Percentiles rank a stretch among this genome's conserved stretches.
phyloP scores from a whole-genome alignment of 2,113 vertebrate genomes.

The Theristicus caerulescens region DNA sequence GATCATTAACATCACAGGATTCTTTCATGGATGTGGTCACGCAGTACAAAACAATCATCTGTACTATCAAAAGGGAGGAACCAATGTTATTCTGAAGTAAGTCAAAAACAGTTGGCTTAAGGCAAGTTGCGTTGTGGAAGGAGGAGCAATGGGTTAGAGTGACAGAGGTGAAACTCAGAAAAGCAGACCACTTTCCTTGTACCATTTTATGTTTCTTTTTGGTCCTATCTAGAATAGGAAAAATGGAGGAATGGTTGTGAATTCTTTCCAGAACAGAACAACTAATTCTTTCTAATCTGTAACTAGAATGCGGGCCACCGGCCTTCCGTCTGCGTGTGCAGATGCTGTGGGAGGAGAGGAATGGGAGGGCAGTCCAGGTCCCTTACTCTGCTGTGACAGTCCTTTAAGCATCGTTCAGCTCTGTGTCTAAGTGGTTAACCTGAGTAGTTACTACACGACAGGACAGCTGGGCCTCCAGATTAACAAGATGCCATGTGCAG shows the following conservation, averaged over 20 bases:
- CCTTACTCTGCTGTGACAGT: background rate
- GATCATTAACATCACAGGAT: constrained; percentile 78
- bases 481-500: background rate
- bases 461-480: background rate
- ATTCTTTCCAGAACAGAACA: background rate
- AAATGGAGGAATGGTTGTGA: background rate
- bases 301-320: background rate
- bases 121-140: background rate
- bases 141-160: background rate
- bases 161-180: background rate
- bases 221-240: background rate
- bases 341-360: background rate
- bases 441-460: background rate
- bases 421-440: background rate
- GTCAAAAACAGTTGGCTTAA: background rate
- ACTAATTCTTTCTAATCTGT: background rate
- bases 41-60: constrained; percentile 85
- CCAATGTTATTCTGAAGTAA: constrained; percentile 86
- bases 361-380: background rate
- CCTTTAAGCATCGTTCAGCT: background rate
- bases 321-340: background rate
- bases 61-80: constrained; percentile 91
- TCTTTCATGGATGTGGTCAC: constrained; percentile 92
- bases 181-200: background rate
- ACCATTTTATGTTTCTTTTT: background rate